Evolutionary conservation across 2,888 invertebrate species (phyloP).

Genomic region (Melinaea marsaeus): DNA sequence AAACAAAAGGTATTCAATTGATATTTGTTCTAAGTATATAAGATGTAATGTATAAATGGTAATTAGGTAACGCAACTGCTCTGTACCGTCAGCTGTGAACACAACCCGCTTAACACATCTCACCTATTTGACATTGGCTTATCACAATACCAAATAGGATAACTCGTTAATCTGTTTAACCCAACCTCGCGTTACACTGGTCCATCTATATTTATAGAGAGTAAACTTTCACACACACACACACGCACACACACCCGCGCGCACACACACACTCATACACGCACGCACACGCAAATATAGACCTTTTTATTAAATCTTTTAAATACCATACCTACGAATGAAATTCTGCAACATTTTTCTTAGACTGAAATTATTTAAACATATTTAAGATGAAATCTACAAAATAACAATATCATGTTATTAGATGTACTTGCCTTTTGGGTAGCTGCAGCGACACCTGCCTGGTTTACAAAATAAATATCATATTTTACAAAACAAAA

Average conservation of each 20-base stretch:
- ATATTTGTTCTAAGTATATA: too few relatives aligned
- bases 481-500: slow-evolving; percentile 34
- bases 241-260: too few relatives aligned
- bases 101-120: not conserved
- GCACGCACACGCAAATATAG: not conserved
- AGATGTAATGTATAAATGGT: not conserved
- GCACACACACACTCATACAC: too few relatives aligned
- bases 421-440: slow-evolving; percentile 62
- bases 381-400: slow-evolving; percentile 10
- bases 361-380: slow-evolving; percentile 63
- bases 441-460: slow-evolving; percentile 67
- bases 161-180: not conserved
- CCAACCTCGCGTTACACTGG: not conserved
- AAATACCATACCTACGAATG: slow-evolving; percentile 62
- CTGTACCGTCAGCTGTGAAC: not conserved
- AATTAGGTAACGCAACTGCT: slow-evolving; percentile 2
- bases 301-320: slow-evolving; percentile 7
- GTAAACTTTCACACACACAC: not conserved
- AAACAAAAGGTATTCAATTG: not conserved
- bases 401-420: slow-evolving; percentile 24
- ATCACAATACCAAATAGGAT: not conserved
- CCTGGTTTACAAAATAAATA: slow-evolving; percentile 56
- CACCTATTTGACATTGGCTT: slow-evolving; percentile 1
- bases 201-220: not conserved
- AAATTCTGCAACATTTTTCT: slow-evolving; percentile 67